Percentiles rank a stretch among this genome's conserved stretches.
phyloP scores from a whole-genome alignment of 2,797 vertebrate genomes.

The Tachyglossus aculeatus region DNA sequence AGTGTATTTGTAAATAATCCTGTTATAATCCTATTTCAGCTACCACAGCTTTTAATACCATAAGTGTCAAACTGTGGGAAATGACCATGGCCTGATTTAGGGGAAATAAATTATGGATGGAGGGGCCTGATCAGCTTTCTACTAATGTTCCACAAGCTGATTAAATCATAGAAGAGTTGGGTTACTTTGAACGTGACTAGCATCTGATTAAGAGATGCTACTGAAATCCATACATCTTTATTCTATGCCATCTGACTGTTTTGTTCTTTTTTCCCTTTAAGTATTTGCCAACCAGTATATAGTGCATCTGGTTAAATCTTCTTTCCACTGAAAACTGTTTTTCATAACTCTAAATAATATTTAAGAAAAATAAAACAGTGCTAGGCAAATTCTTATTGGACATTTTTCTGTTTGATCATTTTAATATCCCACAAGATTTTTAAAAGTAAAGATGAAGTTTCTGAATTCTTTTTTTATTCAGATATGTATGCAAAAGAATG shows the following conservation, averaged over 20 bases:
- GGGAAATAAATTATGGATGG: slow-evolving; percentile 59
- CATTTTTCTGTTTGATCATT: slow-evolving; percentile 33
- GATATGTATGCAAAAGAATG: neutral
- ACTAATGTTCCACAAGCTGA: slow-evolving; percentile 54
- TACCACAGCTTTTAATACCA: slow-evolving; percentile 54
- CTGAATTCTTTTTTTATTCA: slow-evolving; percentile 2
- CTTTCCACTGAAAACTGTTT: neutral
- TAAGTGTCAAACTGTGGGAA: slow-evolving; percentile 45
- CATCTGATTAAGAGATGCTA: slow-evolving; percentile 55
- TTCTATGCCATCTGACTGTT: slow-evolving; percentile 14
- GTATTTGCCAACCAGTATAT: slow-evolving; percentile 28
- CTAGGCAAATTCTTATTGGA: slow-evolving; percentile 24
- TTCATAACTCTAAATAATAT: slow-evolving; percentile 18
- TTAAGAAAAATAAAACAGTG: slow-evolving; percentile 10
- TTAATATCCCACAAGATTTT: slow-evolving; percentile 19
- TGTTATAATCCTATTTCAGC: neutral
- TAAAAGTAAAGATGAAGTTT: slow-evolving; percentile 20
- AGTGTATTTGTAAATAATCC: neutral
- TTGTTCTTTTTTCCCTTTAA: slow-evolving; percentile 8
- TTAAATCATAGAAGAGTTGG: slow-evolving; percentile 62
- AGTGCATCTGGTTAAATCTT: neutral
- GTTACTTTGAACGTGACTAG: slow-evolving; percentile 29
- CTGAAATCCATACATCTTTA: neutral
- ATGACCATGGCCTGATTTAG: slow-evolving; percentile 38
- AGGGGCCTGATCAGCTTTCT: slow-evolving; percentile 36